Evolutionary conservation across 2,888 invertebrate genomes (phyloP), one percentile per base, ranked within the genome.

Genomic region (Drosophila mimica): DNA sequence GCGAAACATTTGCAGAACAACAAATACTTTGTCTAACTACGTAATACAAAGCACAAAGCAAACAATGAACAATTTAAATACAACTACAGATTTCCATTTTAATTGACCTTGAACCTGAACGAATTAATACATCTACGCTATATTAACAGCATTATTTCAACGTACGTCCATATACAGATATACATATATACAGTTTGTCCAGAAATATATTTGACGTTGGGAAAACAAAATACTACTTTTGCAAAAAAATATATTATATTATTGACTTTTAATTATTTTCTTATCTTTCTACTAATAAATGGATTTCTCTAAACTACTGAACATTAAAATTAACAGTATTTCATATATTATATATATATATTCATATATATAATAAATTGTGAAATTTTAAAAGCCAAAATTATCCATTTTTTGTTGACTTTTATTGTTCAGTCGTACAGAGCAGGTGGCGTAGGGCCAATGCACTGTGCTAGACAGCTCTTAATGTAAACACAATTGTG

Each of bases 31-130:
- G 58, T 57, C 40, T 70, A 58, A 43, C 20, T 11, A 31, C 53
- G 49, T 30, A 40, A 57, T 57, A 30, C 17, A 53, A 25, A 52
- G 31, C 46, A 34, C 43, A 43, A 2, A 11, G 15, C 8, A 25
- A 4, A 25, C 34, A 25, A n/a, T 34, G n/a, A 25, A 13, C 4
- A 28, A 56, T 38, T 54, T 17, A 54, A 54, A 17, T 25, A 25
- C 36, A 17, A 11, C 54, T 28, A 28, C 15, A 38, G 56, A 60
- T 75, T 75, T 74, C 52, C 63, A 43, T 66, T 60, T 58, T 51
- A 31, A n/a, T 15, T 60, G 70, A 73, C 89, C 87, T 87, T 84
- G 89, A 87, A 83, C 89, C 64, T 87, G 74, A 79, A 54, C 51
- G 59, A 30, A 49, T 68, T 28, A 30, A 33, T 38, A 33, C 25